Conservation (phyloP, 2,113 vertebrate species). For the Scolopax mira region DNA sequence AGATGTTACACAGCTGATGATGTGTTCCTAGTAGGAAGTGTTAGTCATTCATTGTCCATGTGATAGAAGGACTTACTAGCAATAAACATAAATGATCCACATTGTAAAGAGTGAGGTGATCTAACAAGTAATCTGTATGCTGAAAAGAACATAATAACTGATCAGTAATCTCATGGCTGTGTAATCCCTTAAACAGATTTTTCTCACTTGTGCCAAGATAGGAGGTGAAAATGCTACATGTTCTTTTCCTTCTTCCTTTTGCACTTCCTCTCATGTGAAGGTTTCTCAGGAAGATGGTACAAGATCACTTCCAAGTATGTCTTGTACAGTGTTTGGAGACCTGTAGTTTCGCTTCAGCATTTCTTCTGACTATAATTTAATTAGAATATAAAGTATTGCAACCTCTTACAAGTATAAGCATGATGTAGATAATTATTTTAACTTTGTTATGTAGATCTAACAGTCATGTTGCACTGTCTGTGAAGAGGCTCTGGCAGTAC, state of each 20-base stretch:
- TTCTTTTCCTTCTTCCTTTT: background rate
- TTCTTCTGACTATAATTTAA: background rate
- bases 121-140: background rate
- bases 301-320: background rate
- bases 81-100: background rate
- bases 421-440: background rate
- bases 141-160: background rate
- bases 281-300: background rate
- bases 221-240: background rate
- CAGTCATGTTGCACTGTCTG: slow-evolving; percentile 83
- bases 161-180: background rate
- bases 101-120: background rate
- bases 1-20: background rate
- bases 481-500: slow-evolving; percentile 94
- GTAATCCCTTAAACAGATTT: background rate
- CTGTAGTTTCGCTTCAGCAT: background rate
- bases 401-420: background rate
- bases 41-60: background rate
- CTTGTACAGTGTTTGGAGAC: background rate
- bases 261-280: rapidly evolving
- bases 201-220: background rate
- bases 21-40: background rate
- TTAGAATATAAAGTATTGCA: background rate
- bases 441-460: slow-evolving; percentile 77
- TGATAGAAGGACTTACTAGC: background rate